Conservation (phyloP, 2,888 invertebrate genomes). For the Lingula anatina region DNA sequence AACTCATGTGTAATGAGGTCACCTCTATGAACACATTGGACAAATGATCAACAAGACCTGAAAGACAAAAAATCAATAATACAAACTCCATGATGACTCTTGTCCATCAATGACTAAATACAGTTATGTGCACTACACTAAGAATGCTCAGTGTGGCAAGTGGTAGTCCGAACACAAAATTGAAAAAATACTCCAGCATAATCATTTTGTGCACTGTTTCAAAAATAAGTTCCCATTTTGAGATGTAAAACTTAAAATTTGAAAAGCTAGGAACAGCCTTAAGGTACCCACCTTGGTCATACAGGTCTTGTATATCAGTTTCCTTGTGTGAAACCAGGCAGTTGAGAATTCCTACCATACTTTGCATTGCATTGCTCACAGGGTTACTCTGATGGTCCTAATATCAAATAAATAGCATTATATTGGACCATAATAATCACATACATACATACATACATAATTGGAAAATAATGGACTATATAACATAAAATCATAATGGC, state of each 20-base stretch:
- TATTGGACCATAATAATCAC: too few species aligned
- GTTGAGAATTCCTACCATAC: conserved; percentile 34
- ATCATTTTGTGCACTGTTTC: too few species aligned
- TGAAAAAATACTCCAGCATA: too few species aligned
- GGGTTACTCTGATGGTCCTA: conserved; percentile 50
- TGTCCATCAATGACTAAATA: too few species aligned
- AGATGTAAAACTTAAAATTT: too few species aligned
- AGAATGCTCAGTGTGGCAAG: too few species aligned
- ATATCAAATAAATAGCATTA: background rate
- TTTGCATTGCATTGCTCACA: conserved; percentile 41
- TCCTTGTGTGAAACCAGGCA: conserved; percentile 42
- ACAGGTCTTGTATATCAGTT: conserved; percentile 45
- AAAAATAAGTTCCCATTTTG: too few species aligned
- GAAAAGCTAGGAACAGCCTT: too few species aligned
- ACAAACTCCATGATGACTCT: background rate
- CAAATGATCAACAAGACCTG: conserved; percentile 44
- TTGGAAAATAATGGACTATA: background rate
- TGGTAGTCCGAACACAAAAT: too few species aligned
- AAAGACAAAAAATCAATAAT: conserved; percentile 4
- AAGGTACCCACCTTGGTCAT: conserved; percentile 48
- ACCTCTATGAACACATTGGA: conserved; percentile 38
- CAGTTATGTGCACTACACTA: too few species aligned
- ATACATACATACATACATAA: too few species aligned
- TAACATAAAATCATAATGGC: background rate
- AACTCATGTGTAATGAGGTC: conserved; percentile 31